Conservation (phyloP, 2,113 vertebrate species). For the Mesitornis unicolor region DNA sequence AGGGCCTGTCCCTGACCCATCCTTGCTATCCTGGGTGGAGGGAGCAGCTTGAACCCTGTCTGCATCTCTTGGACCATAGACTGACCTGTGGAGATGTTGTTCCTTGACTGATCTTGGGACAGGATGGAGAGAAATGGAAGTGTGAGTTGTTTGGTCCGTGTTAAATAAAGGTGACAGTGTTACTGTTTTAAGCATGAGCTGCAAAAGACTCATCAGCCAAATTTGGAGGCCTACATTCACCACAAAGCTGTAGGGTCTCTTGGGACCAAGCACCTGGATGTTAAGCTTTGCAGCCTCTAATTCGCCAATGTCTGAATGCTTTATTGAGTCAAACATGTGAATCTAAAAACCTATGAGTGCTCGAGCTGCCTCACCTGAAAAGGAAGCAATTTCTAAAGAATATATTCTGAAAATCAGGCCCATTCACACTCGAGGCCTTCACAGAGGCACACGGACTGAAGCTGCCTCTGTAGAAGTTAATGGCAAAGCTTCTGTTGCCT, state of each 20-base stretch:
- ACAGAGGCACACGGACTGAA: background rate
- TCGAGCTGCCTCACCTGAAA: background rate
- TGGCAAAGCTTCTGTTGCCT: background rate
- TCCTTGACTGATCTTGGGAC: background rate
- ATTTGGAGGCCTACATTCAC: background rate
- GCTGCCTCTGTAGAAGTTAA: background rate
- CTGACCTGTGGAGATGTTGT: background rate
- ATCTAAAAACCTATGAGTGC: background rate
- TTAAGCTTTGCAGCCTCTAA: background rate
- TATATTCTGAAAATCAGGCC: background rate
- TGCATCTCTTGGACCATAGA: background rate
- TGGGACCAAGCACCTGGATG: background rate
- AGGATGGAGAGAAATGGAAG: background rate
- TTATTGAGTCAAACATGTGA: fast-evolving
- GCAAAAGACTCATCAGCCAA: background rate
- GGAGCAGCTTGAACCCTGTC: background rate
- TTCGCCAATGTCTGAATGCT: background rate
- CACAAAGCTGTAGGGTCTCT: background rate
- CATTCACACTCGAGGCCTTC: background rate
- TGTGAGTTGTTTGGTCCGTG: background rate
- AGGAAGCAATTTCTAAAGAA: background rate
- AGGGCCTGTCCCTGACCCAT: background rate
- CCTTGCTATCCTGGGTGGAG: background rate
- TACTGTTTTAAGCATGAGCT: background rate
- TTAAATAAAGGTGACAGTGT: background rate